Evolutionary conservation across 2,888 invertebrate species (phyloP), one percentile per base, ranked within the genome.

Genomic region (Halocaridina rubra): DNA sequence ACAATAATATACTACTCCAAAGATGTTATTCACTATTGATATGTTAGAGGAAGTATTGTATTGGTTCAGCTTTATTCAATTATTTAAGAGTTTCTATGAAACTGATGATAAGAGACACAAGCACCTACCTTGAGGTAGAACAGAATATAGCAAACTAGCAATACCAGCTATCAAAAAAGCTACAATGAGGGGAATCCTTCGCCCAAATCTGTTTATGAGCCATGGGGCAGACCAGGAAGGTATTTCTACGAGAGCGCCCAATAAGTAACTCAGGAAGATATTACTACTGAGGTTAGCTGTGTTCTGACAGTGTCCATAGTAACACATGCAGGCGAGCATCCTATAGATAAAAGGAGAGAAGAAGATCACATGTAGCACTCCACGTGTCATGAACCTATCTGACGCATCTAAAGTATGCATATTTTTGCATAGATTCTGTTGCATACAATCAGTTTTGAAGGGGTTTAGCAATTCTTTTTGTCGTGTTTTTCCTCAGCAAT

Each of bases 231-330:
- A 77, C 88, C 86, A 88, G 3, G 87, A 71, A 5, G 85, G 85
- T 8, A 88, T 32, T 76, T 89, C 89, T 24, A 88, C 87, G n/a
- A 80, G 19, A 19, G 88, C 85, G 22, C 89, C 89, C 72, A 88
- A 77, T 29, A 88, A 39, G 81, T 84, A 88, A 19, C 85, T 88
- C 33, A 72, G 64, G 74, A 88, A 74, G 33, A 86, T 72, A 30
- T 81, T 79, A 19, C 74, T 64, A 5, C 84, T 79, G 46, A 89
- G 81, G 71, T 88, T 81, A 33, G 85, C 80, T 2, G 89, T 88
- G 84, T 89, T 89, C 85, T 89, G 88, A 19, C 80, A 81, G 84
- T 89, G 89, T 16, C 88, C 89, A 75, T 88, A 89, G 84, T 84
- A 89, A 53, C 89, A 89, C 86, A 89, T 85, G 77, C 85, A 88